A percentile compares a stretch with the other conserved stretches of the same genome.
Evolutionary conservation across 2,888 invertebrate genomes (phyloP).

Genomic region (Lasioglossum vierecki): DNA sequence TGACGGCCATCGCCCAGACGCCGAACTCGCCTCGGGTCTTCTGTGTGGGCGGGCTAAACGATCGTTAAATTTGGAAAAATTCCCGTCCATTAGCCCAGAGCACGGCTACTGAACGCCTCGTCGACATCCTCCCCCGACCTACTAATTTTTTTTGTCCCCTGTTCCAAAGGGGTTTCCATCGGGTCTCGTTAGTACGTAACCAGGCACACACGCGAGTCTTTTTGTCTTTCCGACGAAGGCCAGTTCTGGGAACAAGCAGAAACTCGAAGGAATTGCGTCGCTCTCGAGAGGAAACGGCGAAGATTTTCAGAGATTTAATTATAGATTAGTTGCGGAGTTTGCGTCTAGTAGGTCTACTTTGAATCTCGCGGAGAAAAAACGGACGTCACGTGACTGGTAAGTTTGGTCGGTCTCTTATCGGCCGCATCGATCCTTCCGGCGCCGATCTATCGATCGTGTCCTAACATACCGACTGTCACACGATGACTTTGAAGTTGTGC

Average conservation of each 20-base stretch:
- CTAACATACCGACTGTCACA: slow-evolving; percentile 75
- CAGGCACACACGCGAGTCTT: slow-evolving; percentile 1
- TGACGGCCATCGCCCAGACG: slow-evolving; percentile 82
- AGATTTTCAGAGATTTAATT: not conserved
- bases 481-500: not conserved
- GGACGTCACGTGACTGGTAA: not conserved
- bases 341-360: not conserved
- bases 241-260: not conserved
- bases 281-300: not conserved
- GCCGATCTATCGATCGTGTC: slow-evolving; percentile 70
- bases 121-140: slow-evolving; percentile 34
- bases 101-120: slow-evolving; percentile 61
- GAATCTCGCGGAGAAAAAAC: slow-evolving; percentile 1
- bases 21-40: slow-evolving; percentile 75
- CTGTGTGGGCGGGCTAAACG: slow-evolving; percentile 81
- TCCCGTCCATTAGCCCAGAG: slow-evolving; percentile 62
- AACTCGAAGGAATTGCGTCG: not conserved
- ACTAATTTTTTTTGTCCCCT: slow-evolving; percentile 47
- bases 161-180: slow-evolving; percentile 9
- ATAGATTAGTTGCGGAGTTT: not conserved
- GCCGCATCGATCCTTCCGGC: slow-evolving; percentile 56
- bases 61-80: slow-evolving; percentile 79
- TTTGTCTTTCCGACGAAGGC: not conserved
- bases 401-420: slow-evolving; percentile 64
- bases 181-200: slow-evolving; percentile 52